A percentile compares a stretch with the other conserved stretches of the same genome.
Evolutionary conservation across 2,888 invertebrate species (phyloP).

Genomic region (Hirtodrosophila duncani): DNA sequence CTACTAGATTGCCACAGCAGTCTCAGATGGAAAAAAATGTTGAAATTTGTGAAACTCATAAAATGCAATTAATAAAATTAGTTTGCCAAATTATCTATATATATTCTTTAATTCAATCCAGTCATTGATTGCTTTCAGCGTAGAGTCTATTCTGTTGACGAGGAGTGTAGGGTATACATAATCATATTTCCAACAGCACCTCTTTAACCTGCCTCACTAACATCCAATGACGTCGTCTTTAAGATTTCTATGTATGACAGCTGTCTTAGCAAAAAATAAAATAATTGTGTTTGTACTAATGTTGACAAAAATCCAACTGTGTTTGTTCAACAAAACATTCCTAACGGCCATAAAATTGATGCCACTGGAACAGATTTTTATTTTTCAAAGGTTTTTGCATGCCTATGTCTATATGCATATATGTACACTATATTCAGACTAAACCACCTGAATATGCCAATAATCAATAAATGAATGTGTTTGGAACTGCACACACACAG

Average conservation of each 20-base stretch:
- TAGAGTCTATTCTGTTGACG: too few relatives aligned
- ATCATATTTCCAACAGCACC: too few relatives aligned
- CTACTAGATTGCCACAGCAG: too few relatives aligned
- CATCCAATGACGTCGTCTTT: too few relatives aligned
- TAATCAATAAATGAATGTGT: conserved; percentile 18
- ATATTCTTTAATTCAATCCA: too few relatives aligned
- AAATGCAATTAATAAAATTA: too few relatives aligned
- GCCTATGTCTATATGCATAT: conserved; percentile 15
- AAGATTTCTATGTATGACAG: conserved; percentile 17
- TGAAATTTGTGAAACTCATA: too few relatives aligned
- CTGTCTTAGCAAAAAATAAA: conserved; percentile 7
- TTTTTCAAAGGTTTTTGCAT: conserved; percentile 31
- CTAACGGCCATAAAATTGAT: conserved; percentile 25
- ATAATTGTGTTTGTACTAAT: conserved; percentile 18
- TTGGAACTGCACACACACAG: neutral
- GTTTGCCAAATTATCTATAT: too few relatives aligned
- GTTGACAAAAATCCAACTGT: neutral
- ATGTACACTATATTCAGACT: neutral
- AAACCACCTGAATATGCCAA: conserved; percentile 65
- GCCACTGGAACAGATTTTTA: conserved; percentile 58
- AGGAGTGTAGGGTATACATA: too few relatives aligned
- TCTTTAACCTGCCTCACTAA: conserved; percentile 32
- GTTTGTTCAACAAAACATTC: conserved; percentile 43
- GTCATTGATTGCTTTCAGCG: too few relatives aligned
- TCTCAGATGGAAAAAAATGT: too few relatives aligned